Conservation (phyloP, 2,888 invertebrate genomes). For the Ochlodes sylvanus region DNA sequence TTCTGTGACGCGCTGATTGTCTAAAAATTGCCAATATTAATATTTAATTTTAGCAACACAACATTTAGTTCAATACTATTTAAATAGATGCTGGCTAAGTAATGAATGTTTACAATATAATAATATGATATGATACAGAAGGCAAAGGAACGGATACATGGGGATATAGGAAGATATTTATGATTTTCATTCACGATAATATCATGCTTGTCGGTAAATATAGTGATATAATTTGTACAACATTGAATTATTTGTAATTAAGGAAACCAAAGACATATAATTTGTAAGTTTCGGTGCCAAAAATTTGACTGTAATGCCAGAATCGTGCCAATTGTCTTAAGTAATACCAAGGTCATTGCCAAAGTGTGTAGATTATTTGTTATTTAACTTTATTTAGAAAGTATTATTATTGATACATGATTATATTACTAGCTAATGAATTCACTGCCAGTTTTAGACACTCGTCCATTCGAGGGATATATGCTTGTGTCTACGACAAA, state of each 20-base stretch:
- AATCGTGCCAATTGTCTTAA: slow-evolving; percentile 13
- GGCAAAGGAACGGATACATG: background rate
- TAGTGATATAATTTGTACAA: background rate
- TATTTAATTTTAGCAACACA: no score
- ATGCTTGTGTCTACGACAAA: slow-evolving; percentile 4
- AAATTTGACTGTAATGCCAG: background rate
- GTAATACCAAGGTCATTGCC: slow-evolving; percentile 29
- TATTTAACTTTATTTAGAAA: slow-evolving; percentile 16
- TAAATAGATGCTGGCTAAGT: no score
- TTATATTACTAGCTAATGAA: slow-evolving; percentile 15
- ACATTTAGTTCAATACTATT: no score
- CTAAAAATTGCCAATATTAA: background rate
- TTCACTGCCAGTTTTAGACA: slow-evolving; percentile 29
- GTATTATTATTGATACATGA: slow-evolving; percentile 1
- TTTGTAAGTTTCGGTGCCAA: slow-evolving; percentile 13
- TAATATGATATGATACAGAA: background rate
- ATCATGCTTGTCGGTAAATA: background rate
- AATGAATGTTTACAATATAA: no score
- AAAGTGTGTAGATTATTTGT: slow-evolving; percentile 25
- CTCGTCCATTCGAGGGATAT: slow-evolving; percentile 4
- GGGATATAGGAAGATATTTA: background rate
- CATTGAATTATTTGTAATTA: slow-evolving; percentile 1
- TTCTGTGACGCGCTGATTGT: background rate
- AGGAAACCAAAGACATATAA: slow-evolving; percentile 5
- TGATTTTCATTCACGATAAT: background rate